These are phyloP conservation scores for Piezodorus guildinii DNA, from an alignment of 1,140 invertebrate genomes.

Conservation along the genomic window DNA sequence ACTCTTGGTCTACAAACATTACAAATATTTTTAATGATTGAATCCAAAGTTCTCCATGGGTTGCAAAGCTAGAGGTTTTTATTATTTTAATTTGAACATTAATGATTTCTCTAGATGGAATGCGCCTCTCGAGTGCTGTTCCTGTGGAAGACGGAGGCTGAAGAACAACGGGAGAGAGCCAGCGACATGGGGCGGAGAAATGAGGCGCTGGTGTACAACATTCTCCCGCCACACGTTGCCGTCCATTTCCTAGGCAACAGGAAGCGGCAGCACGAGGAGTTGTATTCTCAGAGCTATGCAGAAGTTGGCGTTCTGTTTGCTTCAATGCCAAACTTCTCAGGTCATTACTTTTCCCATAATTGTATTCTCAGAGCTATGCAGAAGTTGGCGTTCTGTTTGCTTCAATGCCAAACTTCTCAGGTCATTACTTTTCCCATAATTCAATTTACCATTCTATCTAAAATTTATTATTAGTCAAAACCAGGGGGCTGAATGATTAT, in stretches of 20 bases:
- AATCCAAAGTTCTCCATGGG: no score
- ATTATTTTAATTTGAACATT: no score
- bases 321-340: slow-evolving; percentile 88
- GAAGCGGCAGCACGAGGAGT: slow-evolving; percentile 70
- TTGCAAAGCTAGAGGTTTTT: no score
- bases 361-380: slow-evolving; percentile 86
- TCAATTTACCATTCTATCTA: no score
- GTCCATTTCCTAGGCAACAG: slow-evolving; percentile 74
- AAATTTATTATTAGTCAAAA: no score
- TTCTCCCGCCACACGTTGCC: slow-evolving; percentile 79
- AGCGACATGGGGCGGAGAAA: slow-evolving; percentile 77
- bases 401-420: slow-evolving; percentile 88
- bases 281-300: slow-evolving; percentile 86
- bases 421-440: slow-evolving; percentile 40
- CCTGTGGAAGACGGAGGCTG: slow-evolving; percentile 58
- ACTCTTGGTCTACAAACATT: no score
- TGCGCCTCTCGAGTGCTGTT: slow-evolving; percentile 64
- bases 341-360: slow-evolving; percentile 40
- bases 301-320: slow-evolving; percentile 87
- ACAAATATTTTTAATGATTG: no score
- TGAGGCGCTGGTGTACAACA: slow-evolving; percentile 77
- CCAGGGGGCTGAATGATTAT: no score
- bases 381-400: slow-evolving; percentile 87
- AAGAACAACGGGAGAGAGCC: slow-evolving; percentile 70
- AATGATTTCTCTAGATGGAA: slow-evolving; percentile 56